Conservation (phyloP, 2,888 invertebrate genomes). For the Clistopyga incitator region DNA sequence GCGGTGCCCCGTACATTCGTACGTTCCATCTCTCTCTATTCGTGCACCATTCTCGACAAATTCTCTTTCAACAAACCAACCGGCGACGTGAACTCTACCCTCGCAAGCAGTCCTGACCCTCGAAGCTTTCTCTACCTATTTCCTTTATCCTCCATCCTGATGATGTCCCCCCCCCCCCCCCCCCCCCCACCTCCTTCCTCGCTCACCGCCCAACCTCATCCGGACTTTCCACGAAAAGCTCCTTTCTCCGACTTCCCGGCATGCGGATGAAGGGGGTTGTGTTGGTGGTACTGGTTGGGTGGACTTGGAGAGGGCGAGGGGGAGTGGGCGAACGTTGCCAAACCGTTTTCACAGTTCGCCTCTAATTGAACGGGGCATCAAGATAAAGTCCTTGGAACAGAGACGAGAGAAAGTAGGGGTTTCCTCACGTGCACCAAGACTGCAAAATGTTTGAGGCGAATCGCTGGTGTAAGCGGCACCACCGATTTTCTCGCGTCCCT, state of each 20-base stretch:
- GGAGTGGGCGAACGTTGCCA: conserved; percentile 56
- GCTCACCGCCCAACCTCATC: not conserved
- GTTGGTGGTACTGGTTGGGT: too few species aligned
- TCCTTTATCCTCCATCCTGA: conserved; percentile 35
- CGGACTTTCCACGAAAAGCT: not conserved
- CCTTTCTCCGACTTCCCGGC: conserved; percentile 47
- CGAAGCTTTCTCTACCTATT: conserved; percentile 22
- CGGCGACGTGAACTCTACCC: conserved; percentile 35
- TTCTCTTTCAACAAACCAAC: conserved; percentile 30
- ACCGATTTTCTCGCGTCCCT: conserved; percentile 68
- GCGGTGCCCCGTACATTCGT: conserved; percentile 1
- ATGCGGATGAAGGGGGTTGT: conserved; percentile 45
- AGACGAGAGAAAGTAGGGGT: conserved; percentile 40
- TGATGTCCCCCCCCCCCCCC: conserved; percentile 11
- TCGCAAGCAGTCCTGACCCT: conserved; percentile 13
- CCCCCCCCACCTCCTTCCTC: not conserved
- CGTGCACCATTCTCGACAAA: conserved; percentile 41
- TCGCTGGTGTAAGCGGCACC: conserved; percentile 64
- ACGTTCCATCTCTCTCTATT: conserved; percentile 24
- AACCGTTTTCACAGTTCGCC: conserved; percentile 72
- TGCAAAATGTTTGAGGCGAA: conserved; percentile 68
- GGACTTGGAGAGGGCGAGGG: too few species aligned
- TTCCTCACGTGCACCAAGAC: conserved; percentile 34
- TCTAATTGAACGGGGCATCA: conserved; percentile 74
- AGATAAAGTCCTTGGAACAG: conserved; percentile 59